A percentile compares a stretch with the other conserved stretches of the same genome.
Evolutionary conservation across 2,113 vertebrate genomes (phyloP).

Genomic region (Rhinoptilus africanus): DNA sequence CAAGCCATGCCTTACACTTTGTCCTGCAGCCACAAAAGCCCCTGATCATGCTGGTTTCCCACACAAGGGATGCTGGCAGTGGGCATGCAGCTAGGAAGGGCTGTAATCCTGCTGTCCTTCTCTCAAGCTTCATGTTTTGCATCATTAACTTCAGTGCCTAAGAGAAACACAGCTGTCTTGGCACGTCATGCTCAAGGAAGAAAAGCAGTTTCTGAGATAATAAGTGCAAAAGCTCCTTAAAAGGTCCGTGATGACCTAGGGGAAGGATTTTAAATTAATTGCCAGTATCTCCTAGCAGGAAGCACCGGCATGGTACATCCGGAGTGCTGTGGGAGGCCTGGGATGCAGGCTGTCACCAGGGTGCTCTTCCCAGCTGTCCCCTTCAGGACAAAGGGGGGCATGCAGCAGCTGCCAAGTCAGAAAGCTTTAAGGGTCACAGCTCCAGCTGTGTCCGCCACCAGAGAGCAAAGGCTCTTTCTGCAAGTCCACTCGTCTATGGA

Average conservation of each 20-base stretch:
- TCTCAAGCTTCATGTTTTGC: background rate
- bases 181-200: background rate
- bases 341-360: background rate
- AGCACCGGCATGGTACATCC: background rate
- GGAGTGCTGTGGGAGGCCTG: background rate
- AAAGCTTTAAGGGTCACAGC: background rate
- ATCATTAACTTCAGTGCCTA: background rate
- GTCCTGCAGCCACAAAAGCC: background rate
- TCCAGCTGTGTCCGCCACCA: background rate
- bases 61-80: background rate
- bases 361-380: background rate
- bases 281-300: background rate
- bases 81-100: background rate
- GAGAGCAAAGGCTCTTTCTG: background rate
- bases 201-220: background rate
- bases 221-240: slow-evolving; percentile 7
- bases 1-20: background rate
- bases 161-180: slow-evolving; percentile 41
- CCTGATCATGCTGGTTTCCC: background rate
- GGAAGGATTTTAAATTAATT: slow-evolving; percentile 3
- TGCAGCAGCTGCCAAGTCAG: background rate
- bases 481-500: background rate
- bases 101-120: background rate
- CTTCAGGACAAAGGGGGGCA: background rate
- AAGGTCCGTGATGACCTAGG: background rate